These are phyloP conservation scores for Bruchidius siliquastri DNA, from an alignment of 2,888 invertebrate species.

Conservation along the genomic window DNA sequence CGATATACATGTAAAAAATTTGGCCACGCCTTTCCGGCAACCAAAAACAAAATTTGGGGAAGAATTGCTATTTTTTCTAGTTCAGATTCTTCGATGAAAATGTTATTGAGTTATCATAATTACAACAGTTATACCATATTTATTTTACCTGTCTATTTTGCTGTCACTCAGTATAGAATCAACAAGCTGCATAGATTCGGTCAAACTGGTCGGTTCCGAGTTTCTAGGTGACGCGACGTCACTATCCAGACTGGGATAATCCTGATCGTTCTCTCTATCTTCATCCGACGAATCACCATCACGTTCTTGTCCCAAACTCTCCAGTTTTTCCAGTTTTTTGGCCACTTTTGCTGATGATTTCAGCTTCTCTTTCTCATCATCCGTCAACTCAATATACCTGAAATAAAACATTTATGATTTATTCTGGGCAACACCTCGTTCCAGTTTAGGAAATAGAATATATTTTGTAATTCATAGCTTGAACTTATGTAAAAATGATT, in stretches of 20 bases:
- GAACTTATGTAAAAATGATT: too few species aligned
- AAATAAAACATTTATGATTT: constrained; percentile 6
- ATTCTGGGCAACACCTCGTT: too few species aligned
- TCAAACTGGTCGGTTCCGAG: constrained; percentile 75
- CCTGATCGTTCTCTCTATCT: constrained; percentile 66
- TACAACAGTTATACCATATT: too few species aligned
- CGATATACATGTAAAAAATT: too few species aligned
- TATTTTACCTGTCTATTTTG: constrained; percentile 66
- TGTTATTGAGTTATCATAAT: too few species aligned
- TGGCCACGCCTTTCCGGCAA: too few species aligned
- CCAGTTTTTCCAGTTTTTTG: constrained; percentile 84
- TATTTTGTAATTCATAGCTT: too few species aligned
- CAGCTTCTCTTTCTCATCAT: constrained; percentile 87
- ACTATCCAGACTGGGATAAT: constrained; percentile 77
- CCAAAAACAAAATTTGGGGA: too few species aligned
- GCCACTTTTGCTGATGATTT: constrained; percentile 90
- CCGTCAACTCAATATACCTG: constrained; percentile 79
- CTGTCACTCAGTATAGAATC: constrained; percentile 78
- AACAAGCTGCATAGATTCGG: constrained; percentile 86
- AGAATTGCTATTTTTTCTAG: too few species aligned
- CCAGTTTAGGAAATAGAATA: too few species aligned
- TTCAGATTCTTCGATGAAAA: too few species aligned
- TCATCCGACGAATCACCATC: constrained; percentile 68
- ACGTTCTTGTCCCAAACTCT: constrained; percentile 70
- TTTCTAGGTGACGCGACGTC: constrained; percentile 70